Conservation (phyloP, 2,113 vertebrate species). For the Stictonetta naevosa region DNA sequence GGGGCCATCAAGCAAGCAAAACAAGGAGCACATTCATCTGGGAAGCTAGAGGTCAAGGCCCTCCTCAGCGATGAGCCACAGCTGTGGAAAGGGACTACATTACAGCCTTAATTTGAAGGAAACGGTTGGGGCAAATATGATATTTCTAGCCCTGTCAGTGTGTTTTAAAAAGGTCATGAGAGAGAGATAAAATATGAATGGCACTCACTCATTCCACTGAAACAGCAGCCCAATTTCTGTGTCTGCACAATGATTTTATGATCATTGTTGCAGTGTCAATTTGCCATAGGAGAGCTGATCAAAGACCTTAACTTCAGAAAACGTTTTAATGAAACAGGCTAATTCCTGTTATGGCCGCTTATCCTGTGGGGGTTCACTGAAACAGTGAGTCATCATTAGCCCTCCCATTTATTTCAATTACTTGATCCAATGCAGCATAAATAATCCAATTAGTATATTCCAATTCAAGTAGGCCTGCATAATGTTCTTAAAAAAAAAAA, state of each 20-base stretch:
- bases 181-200: neutral
- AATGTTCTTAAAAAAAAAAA: neutral
- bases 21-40: neutral
- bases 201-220: neutral
- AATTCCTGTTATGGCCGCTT: neutral
- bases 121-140: rapidly evolving
- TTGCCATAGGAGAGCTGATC: conserved; percentile 26
- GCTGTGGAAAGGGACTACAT: neutral
- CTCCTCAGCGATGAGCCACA: neutral
- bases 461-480: neutral
- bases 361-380: neutral
- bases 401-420: conserved; percentile 45
- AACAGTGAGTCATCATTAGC: conserved; percentile 34
- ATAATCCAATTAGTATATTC: conserved; percentile 51
- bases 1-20: neutral
- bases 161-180: neutral
- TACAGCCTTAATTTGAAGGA: neutral
- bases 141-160: neutral
- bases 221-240: neutral
- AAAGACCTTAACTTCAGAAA: conserved; percentile 41
- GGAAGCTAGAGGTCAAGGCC: neutral
- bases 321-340: neutral
- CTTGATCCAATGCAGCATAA: conserved; percentile 35
- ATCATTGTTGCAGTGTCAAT: neutral
- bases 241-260: neutral